Conservation (phyloP, 2,797 vertebrate genomes). For the Epinephelus coioides region DNA sequence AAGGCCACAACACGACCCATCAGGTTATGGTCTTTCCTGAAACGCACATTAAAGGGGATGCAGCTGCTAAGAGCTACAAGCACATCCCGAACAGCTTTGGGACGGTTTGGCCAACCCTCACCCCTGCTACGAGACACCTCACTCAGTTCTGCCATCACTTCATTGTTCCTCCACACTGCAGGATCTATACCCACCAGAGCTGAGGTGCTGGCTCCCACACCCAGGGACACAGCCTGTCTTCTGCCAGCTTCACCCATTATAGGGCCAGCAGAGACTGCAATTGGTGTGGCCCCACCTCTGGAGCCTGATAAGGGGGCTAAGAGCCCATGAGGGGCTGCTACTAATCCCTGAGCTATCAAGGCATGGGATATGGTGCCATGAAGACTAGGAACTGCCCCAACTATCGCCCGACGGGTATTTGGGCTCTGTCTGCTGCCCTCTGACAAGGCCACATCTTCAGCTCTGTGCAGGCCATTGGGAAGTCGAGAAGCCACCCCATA, state of each 20-base stretch:
- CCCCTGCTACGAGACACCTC: constrained; percentile 89
- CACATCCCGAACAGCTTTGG: constrained; percentile 88
- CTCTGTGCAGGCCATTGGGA: constrained; percentile 90
- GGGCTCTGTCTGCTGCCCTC: constrained; percentile 89
- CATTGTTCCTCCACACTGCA: constrained; percentile 82
- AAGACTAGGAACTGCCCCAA: constrained; percentile 84
- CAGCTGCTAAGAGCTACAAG: constrained; percentile 87
- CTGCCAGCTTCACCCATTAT: constrained; percentile 86
- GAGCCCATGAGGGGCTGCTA: constrained; percentile 85
- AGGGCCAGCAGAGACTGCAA: constrained; percentile 85
- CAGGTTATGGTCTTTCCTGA: constrained; percentile 92
- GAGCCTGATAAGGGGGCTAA: constrained; percentile 85
- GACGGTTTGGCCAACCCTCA: constrained; percentile 90
- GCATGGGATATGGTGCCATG: constrained; percentile 80
- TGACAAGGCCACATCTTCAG: constrained; percentile 83
- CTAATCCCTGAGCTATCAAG: constrained; percentile 88
- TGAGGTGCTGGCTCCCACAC: constrained; percentile 81
- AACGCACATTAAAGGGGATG: constrained; percentile 91
- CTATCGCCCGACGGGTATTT: constrained; percentile 85
- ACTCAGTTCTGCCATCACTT: constrained; percentile 87
- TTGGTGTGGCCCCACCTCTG: constrained; percentile 75
- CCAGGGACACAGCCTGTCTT: constrained; percentile 80
- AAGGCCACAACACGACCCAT: constrained; percentile 90
- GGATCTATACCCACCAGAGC: constrained; percentile 85
- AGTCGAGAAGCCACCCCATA: constrained; percentile 87